Conservation (phyloP, 2,797 vertebrate species). For the Crenuchus spilurus region DNA sequence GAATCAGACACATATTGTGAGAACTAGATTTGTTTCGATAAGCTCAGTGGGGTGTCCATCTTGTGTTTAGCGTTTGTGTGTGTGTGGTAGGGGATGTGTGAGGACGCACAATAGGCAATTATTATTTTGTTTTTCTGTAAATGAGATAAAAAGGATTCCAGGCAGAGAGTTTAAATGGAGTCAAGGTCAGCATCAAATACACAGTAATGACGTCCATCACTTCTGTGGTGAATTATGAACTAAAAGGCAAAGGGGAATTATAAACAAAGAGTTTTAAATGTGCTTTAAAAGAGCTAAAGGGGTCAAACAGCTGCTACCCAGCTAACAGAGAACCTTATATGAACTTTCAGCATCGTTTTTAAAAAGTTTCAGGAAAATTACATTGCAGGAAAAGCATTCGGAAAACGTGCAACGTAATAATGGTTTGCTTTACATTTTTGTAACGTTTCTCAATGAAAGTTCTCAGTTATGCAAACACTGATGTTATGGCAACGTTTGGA, state of each 20-base stretch:
- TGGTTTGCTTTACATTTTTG: no score
- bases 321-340: no score
- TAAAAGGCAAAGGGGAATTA: slow-evolving; percentile 7
- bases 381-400: no score
- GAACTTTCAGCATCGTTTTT: no score
- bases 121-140: slow-evolving; percentile 22
- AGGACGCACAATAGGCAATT: slow-evolving; percentile 12
- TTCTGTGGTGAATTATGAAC: background rate
- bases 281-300: background rate
- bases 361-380: no score
- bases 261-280: background rate
- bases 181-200: slow-evolving; percentile 17
- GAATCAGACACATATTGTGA: slow-evolving; percentile 13
- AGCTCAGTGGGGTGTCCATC: slow-evolving; percentile 25
- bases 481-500: no score
- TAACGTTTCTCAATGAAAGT: no score
- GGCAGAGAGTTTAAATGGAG: background rate
- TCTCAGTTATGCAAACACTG: no score
- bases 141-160: slow-evolving; percentile 13
- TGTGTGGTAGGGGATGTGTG: background rate
- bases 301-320: background rate
- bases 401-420: no score
- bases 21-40: slow-evolving; percentile 32
- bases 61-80: background rate
- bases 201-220: slow-evolving; percentile 28